Evolutionary conservation across 1,140 invertebrate species (phyloP).

Genomic region (Cotesia chilonis): DNA sequence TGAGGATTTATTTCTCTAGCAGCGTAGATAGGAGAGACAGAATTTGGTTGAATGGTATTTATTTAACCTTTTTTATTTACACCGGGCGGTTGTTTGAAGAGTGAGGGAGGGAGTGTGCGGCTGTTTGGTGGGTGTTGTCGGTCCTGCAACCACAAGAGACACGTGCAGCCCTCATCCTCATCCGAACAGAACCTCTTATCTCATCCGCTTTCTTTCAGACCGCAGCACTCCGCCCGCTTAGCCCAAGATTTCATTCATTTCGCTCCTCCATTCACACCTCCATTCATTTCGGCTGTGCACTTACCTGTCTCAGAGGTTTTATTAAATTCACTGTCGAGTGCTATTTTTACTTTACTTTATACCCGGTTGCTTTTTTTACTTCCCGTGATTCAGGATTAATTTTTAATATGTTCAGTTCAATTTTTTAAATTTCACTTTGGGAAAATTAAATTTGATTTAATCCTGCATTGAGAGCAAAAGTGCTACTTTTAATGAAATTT

Average conservation of each 20-base stretch:
- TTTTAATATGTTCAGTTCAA: no score
- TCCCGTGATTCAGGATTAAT: no score
- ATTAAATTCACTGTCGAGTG: slow-evolving; percentile 19
- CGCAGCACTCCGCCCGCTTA: slow-evolving; percentile 19
- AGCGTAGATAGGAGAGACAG: not conserved
- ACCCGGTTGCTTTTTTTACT: not conserved
- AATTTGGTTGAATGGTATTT: slow-evolving; percentile 9
- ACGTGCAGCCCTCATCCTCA: slow-evolving; percentile 23
- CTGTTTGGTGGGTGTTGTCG: not conserved
- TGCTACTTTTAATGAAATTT: no score
- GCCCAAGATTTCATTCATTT: slow-evolving; percentile 42
- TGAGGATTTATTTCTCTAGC: no score
- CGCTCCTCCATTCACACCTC: slow-evolving; percentile 39
- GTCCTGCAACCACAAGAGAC: slow-evolving; percentile 24
- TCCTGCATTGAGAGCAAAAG: no score
- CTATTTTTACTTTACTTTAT: not conserved
- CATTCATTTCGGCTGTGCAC: slow-evolving; percentile 32
- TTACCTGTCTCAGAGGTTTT: not conserved
- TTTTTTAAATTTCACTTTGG: no score
- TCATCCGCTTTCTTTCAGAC: slow-evolving; percentile 21
- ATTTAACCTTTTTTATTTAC: slow-evolving; percentile 29
- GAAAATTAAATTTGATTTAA: no score
- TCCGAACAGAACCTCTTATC: slow-evolving; percentile 13
- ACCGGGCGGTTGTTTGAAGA: slow-evolving; percentile 25
- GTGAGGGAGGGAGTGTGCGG: slow-evolving; percentile 9